Percentiles rank a stretch among this genome's conserved stretches.
phyloP scores from a whole-genome alignment of 1,140 invertebrate species.

The Plutomurus gul region DNA sequence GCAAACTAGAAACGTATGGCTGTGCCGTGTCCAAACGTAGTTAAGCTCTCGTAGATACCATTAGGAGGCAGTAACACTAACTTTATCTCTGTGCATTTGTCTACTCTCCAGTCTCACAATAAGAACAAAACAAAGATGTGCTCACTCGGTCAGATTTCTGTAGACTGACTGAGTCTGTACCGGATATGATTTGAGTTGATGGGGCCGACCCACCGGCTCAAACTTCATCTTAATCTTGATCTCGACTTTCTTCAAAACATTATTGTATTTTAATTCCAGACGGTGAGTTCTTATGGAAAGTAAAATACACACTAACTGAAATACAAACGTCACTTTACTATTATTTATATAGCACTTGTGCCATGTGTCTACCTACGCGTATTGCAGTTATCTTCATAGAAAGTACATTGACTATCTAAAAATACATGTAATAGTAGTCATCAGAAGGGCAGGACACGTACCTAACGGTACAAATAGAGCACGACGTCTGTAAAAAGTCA shows the following conservation, averaged over 20 bases:
- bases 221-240: neutral
- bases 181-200: neutral
- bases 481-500: too few relatives aligned
- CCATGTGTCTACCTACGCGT: too few relatives aligned
- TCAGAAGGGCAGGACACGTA: too few relatives aligned
- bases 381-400: too few relatives aligned
- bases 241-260: neutral
- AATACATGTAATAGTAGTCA: too few relatives aligned
- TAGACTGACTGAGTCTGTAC: neutral
- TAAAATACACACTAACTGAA: neutral
- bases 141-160: neutral
- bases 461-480: too few relatives aligned
- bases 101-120: neutral
- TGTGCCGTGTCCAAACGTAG: conserved; percentile 10
- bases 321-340: neutral
- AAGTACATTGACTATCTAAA: too few relatives aligned
- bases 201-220: neutral
- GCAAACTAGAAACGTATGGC: neutral
- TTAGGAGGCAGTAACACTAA: conserved; percentile 15
- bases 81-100: conserved; percentile 6
- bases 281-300: neutral
- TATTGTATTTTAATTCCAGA: neutral
- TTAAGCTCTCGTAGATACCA: conserved; percentile 2
- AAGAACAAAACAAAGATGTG: conserved; percentile 13
- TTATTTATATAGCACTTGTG: neutral